These are phyloP conservation scores for Nasonia longicornis DNA, from an alignment of 1,140 invertebrate genomes.

Conservation along the genomic window DNA sequence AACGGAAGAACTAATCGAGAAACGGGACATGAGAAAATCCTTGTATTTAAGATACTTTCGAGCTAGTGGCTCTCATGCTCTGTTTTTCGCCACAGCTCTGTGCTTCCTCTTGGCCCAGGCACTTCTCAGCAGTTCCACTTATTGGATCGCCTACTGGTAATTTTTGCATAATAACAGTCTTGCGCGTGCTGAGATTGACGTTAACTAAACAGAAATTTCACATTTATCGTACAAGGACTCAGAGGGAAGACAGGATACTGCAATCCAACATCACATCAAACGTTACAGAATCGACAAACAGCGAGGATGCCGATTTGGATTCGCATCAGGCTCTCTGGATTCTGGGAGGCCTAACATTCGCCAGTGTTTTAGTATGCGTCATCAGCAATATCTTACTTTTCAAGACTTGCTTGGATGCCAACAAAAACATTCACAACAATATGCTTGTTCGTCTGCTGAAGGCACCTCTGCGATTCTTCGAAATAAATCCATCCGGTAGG, in stretches of 20 bases:
- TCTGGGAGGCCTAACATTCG: constrained; percentile 54
- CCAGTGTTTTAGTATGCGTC: constrained; percentile 58
- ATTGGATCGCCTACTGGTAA: constrained; percentile 72
- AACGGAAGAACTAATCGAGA: constrained; percentile 71
- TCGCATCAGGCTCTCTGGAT: neutral
- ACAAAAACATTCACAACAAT: constrained; percentile 75
- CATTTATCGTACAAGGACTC: constrained; percentile 61
- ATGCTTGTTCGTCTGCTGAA: constrained; percentile 75
- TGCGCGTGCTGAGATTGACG: no score
- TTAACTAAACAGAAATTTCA: neutral
- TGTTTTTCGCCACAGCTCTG: constrained; percentile 63
- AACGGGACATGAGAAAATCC: constrained; percentile 70
- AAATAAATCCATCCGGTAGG: constrained; percentile 79
- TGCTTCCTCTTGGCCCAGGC: constrained; percentile 68
- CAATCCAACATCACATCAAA: neutral
- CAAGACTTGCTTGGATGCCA: constrained; percentile 75
- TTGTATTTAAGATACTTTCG: constrained; percentile 70
- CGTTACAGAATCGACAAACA: no score
- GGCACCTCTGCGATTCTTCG: constrained; percentile 82
- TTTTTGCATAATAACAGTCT: neutral
- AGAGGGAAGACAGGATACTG: constrained; percentile 52
- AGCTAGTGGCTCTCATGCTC: constrained; percentile 67
- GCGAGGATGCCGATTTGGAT: neutral
- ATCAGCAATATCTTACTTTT: constrained; percentile 67
- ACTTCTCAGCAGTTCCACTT: constrained; percentile 71